phyloP scores from a whole-genome alignment of 2,113 vertebrate genomes.

The Ceyx margarethae region DNA sequence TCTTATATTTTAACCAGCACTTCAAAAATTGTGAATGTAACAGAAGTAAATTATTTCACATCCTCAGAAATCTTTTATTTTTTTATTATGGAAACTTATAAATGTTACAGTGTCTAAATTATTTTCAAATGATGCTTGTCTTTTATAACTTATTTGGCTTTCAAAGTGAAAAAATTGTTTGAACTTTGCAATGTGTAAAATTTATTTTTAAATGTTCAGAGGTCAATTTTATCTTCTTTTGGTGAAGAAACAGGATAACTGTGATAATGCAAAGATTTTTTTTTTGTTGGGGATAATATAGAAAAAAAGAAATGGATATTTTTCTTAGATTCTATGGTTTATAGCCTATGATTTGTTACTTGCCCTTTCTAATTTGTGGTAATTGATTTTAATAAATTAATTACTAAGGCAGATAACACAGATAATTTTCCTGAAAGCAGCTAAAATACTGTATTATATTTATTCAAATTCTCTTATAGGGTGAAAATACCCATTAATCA shows the following conservation, averaged over 20 bases:
- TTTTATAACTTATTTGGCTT: background rate
- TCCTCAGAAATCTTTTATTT: background rate
- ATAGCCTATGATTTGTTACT: background rate
- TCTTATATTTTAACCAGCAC: background rate
- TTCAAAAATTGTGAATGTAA: background rate
- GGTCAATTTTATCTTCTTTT: background rate
- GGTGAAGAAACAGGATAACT: background rate
- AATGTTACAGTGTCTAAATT: background rate
- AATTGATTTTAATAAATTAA: constrained; percentile 3
- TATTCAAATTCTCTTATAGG: background rate
- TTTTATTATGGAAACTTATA: background rate
- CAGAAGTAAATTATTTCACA: background rate
- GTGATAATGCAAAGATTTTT: background rate
- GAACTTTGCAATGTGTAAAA: background rate
- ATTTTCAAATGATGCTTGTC: background rate
- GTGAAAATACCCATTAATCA: constrained; percentile 12
- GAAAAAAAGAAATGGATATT: background rate
- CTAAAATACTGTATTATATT: background rate
- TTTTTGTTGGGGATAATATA: background rate
- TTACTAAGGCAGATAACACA: background rate
- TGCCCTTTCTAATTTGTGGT: background rate
- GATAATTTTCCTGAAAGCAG: background rate
- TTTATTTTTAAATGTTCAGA: background rate
- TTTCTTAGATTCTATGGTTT: background rate
- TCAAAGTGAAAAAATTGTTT: background rate